Conservation (phyloP, 2,888 invertebrate species). For the Scrobipalpa costella region DNA sequence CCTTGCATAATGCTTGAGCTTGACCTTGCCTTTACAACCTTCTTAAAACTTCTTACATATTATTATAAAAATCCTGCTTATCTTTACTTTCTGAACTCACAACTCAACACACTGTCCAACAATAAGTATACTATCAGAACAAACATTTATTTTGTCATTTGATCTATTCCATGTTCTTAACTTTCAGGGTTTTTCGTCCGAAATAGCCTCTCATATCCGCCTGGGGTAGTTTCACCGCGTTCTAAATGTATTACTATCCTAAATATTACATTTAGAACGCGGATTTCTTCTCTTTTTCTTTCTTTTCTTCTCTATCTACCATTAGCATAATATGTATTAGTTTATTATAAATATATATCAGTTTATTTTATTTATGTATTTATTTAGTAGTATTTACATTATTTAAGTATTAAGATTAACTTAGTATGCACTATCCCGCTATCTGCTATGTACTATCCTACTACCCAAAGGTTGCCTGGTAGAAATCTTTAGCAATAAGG, state of each 20-base stretch:
- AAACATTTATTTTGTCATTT: background rate
- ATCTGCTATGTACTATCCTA: too few species aligned
- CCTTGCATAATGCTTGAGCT: background rate
- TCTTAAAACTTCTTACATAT: background rate
- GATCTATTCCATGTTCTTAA: slow-evolving; percentile 16
- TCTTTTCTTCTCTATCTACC: too few species aligned
- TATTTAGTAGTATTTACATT: too few species aligned
- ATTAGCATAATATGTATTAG: too few species aligned
- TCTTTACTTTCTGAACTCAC: background rate
- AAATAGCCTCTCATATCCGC: slow-evolving; percentile 22
- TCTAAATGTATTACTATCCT: background rate
- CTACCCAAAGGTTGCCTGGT: too few species aligned
- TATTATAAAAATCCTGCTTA: background rate
- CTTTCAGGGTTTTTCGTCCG: slow-evolving; percentile 23
- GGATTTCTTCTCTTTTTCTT: too few species aligned
- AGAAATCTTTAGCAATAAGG: too few species aligned
- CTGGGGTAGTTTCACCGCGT: background rate
- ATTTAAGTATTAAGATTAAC: too few species aligned
- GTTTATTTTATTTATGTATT: too few species aligned
- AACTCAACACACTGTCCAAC: background rate
- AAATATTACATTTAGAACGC: too few species aligned
- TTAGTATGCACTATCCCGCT: too few species aligned
- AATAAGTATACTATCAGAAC: slow-evolving; percentile 9
- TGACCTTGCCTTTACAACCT: background rate
- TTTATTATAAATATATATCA: too few species aligned